A percentile compares a stretch with the other conserved stretches of the same genome.
These are phyloP conservation scores for Andrena cerasifolii DNA, from an alignment of 1,140 invertebrate species.

Conservation along the genomic window DNA sequence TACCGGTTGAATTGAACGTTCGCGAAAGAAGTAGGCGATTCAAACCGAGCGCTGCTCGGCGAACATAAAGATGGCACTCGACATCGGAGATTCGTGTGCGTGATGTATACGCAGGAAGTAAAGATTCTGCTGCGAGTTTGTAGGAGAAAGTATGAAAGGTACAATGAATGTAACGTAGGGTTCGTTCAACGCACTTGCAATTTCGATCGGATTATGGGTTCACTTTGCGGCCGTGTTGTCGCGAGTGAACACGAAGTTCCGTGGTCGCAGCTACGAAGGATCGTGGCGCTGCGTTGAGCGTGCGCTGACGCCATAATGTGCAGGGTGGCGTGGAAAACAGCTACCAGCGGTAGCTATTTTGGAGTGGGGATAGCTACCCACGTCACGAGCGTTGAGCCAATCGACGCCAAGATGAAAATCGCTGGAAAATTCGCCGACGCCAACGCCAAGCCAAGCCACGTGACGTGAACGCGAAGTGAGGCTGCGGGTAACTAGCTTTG, in stretches of 20 bases:
- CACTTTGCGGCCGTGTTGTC: neutral
- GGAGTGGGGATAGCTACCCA: no score
- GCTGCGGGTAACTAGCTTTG: no score
- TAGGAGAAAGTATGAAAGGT: slow-evolving; percentile 15
- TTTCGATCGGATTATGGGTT: slow-evolving; percentile 3
- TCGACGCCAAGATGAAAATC: no score
- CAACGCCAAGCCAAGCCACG: no score
- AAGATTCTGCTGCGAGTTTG: neutral
- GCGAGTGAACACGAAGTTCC: slow-evolving; percentile 24
- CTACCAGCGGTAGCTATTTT: no score
- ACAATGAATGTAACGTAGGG: neutral
- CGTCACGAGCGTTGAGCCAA: no score
- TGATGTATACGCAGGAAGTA: neutral
- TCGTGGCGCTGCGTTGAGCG: slow-evolving; percentile 43
- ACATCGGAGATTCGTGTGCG: neutral
- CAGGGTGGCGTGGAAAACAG: no score
- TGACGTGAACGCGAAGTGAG: no score
- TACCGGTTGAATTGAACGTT: no score
- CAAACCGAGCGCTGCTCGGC: slow-evolving; percentile 20
- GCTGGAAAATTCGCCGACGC: no score
- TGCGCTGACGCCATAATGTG: slow-evolving; percentile 64
- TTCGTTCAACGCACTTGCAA: neutral
- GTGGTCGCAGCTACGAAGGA: no score
- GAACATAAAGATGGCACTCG: slow-evolving; percentile 32
- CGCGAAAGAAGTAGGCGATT: neutral